These are phyloP conservation scores for Gisinianus flammeolus DNA, from an alignment of 2,888 invertebrate species.

Conservation along the genomic window DNA sequence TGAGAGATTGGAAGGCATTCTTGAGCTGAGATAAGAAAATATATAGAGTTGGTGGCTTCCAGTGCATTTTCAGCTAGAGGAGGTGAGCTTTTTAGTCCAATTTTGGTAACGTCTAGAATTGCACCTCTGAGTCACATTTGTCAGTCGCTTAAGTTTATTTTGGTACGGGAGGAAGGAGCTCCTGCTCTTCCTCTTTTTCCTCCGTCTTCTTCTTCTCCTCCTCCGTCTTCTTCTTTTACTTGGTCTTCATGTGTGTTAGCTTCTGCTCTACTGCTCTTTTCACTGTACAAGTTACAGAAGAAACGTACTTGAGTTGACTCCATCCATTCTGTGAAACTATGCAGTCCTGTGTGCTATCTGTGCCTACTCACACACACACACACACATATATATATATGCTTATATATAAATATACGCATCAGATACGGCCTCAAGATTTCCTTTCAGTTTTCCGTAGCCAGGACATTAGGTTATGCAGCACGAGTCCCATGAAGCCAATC, in stretches of 20 bases:
- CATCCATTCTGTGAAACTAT: slow-evolving; percentile 11
- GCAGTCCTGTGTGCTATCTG: not conserved
- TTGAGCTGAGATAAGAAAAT: slow-evolving; percentile 43
- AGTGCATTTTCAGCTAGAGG: slow-evolving; percentile 36
- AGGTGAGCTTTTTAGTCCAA: slow-evolving; percentile 57
- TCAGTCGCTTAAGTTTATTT: slow-evolving; percentile 59
- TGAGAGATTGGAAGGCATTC: slow-evolving; percentile 56
- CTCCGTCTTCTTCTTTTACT: not conserved
- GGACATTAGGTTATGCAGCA: slow-evolving; percentile 9
- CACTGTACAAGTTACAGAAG: not conserved
- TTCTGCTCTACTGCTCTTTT: slow-evolving; percentile 28
- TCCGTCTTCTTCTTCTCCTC: slow-evolving; percentile 20
- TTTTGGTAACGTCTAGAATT: slow-evolving; percentile 59
- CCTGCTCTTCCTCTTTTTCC: slow-evolving; percentile 15
- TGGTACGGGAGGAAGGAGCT: slow-evolving; percentile 46
- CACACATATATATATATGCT: not conserved
- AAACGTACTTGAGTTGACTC: slow-evolving; percentile 6
- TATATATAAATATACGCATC: not conserved
- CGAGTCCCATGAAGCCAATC: slow-evolving; percentile 33
- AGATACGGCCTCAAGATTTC: slow-evolving; percentile 2
- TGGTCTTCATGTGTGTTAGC: not conserved
- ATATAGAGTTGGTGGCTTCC: slow-evolving; percentile 8
- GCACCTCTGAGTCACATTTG: slow-evolving; percentile 59
- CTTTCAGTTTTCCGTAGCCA: slow-evolving; percentile 9
- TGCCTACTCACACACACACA: not conserved